Percentiles rank a stretch among this genome's conserved stretches.
Evolutionary conservation across 2,113 vertebrate species (phyloP).

Genomic region (Anseranas semipalmata): DNA sequence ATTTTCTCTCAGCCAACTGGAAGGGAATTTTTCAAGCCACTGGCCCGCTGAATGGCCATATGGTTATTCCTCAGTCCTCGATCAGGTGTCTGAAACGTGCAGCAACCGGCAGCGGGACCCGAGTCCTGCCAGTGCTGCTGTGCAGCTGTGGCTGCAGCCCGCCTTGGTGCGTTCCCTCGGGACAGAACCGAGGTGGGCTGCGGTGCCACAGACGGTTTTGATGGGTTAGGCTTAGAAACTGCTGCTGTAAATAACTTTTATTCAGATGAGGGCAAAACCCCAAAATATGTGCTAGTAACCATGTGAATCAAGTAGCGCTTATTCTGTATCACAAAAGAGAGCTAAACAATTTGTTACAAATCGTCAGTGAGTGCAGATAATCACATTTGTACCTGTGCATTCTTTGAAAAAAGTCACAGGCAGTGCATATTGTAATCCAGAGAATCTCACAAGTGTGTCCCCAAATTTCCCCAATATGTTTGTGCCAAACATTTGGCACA

Average conservation of each 20-base stretch:
- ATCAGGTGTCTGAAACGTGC: background rate
- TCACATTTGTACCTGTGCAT: background rate
- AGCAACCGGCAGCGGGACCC: background rate
- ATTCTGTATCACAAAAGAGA: background rate
- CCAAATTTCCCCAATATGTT: background rate
- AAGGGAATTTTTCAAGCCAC: background rate
- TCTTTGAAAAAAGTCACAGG: background rate
- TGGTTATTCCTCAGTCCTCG: background rate
- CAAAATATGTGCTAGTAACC: fast-evolving
- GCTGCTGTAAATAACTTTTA: background rate
- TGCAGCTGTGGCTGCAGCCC: background rate
- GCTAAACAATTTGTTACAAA: background rate
- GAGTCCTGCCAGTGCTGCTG: background rate
- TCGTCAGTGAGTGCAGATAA: background rate
- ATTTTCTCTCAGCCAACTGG: background rate
- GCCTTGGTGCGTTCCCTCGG: background rate
- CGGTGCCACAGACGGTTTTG: background rate
- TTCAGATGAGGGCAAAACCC: background rate
- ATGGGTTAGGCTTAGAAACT: background rate
- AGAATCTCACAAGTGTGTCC: background rate
- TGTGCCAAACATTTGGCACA: background rate
- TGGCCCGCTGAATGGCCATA: background rate
- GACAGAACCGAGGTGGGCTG: background rate
- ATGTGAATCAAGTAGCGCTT: fast-evolving
- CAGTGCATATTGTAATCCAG: background rate